Conservation (phyloP, 2,888 invertebrate genomes). For the Trimorus sp. region DNA sequence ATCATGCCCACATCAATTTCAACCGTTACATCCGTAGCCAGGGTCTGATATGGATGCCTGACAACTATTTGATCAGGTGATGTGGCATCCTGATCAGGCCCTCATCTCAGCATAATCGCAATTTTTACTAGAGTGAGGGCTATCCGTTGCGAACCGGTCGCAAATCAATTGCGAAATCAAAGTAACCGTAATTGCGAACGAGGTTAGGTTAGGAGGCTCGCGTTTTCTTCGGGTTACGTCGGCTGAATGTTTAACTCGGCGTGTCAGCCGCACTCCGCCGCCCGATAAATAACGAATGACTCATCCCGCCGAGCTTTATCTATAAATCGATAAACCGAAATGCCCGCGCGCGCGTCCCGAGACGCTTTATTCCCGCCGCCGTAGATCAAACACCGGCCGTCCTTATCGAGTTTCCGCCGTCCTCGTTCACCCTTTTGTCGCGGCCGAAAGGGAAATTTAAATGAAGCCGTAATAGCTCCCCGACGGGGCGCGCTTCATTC, state of each 20-base stretch:
- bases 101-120: too few relatives aligned
- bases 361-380: conserved; percentile 32
- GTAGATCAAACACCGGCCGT: conserved; percentile 43
- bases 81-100: too few relatives aligned
- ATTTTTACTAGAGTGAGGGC: too few relatives aligned
- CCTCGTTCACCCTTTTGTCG: conserved; percentile 33
- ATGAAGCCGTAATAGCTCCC: conserved; percentile 43
- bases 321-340: conserved; percentile 63
- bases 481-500: conserved; percentile 32
- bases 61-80: too few relatives aligned
- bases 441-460: conserved; percentile 46
- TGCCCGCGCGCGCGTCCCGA: conserved; percentile 33
- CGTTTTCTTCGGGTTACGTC: conserved; percentile 47
- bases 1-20: too few relatives aligned
- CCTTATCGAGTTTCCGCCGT: conserved; percentile 19
- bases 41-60: too few relatives aligned
- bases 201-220: conserved; percentile 17
- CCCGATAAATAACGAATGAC: conserved; percentile 60
- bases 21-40: too few relatives aligned
- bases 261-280: conserved; percentile 51
- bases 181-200: conserved; percentile 43
- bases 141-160: too few relatives aligned
- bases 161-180: conserved; percentile 1
- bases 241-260: conserved; percentile 59
- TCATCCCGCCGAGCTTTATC: conserved; percentile 54